Evolutionary conservation across 2,113 vertebrate genomes (phyloP).

Genomic region (Ariopsis seemanni): DNA sequence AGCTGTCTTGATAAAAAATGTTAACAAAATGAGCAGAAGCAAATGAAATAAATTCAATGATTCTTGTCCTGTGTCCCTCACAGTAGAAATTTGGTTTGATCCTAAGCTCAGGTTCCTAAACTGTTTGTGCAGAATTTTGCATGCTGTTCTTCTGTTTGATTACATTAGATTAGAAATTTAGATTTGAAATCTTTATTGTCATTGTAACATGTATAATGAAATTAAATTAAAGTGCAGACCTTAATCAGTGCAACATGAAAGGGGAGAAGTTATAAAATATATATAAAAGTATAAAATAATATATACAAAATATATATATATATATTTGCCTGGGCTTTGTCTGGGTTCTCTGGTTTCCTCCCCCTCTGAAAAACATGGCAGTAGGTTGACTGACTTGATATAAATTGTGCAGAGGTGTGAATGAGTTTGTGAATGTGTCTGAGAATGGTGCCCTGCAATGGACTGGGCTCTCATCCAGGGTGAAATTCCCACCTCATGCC

Average conservation of each 20-base stretch:
- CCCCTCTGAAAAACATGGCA: background rate
- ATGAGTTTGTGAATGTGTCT: background rate
- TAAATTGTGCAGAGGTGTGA: background rate
- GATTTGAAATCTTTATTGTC: too few relatives aligned
- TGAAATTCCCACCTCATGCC: background rate
- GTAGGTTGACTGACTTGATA: background rate
- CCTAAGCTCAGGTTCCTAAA: background rate
- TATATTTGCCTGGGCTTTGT: background rate
- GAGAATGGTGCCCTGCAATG: background rate
- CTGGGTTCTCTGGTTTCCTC: background rate
- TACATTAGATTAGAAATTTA: too few relatives aligned
- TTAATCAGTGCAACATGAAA: too few relatives aligned
- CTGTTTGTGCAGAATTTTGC: background rate
- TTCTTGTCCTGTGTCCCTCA: background rate
- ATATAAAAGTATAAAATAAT: too few relatives aligned
- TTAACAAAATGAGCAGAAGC: background rate
- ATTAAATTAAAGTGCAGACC: too few relatives aligned
- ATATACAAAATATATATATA: too few relatives aligned
- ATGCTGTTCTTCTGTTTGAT: background rate
- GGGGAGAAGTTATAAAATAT: too few relatives aligned
- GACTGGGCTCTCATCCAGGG: background rate
- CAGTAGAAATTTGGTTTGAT: background rate
- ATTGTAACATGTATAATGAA: too few relatives aligned
- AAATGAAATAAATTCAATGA: background rate
- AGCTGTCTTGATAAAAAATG: background rate